phyloP scores from a whole-genome alignment of 2,113 vertebrate genomes.

The Mirounga angustirostris region DNA sequence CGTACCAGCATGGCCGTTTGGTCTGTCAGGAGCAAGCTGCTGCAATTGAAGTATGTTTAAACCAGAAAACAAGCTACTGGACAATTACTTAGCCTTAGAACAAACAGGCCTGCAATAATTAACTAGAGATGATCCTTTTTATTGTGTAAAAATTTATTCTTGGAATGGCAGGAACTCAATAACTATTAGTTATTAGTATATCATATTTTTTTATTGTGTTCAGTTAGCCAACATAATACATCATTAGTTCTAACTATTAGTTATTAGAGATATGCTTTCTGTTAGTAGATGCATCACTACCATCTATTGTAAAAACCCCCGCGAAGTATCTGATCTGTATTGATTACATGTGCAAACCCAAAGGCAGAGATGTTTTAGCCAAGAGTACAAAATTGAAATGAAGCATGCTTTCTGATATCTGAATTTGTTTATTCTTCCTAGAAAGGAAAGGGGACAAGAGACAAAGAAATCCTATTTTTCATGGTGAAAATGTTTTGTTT shows the following conservation, averaged over 20 bases:
- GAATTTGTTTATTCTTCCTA: conserved; percentile 50
- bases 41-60: neutral
- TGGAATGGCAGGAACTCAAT: conserved; percentile 31
- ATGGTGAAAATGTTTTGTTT: conserved; percentile 5
- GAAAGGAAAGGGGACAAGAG: neutral
- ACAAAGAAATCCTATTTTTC: conserved; percentile 13
- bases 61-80: conserved; percentile 44
- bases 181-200: neutral
- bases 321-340: neutral
- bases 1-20: neutral
- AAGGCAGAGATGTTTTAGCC: neutral
- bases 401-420: conserved; percentile 3
- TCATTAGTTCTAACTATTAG: too few relatives aligned
- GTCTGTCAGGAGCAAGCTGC: neutral
- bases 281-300: neutral
- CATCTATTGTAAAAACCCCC: neutral
- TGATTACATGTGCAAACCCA: neutral
- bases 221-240: too few relatives aligned
- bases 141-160: conserved; percentile 48
- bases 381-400: neutral
- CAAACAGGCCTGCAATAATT: conserved; percentile 3
- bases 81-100: conserved; percentile 29
- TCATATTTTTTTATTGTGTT: too few relatives aligned
- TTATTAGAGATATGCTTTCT: conserved; percentile 30
- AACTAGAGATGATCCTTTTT: neutral